Base-by-base conservation (phyloP, 2,888 invertebrate genomes). In the Peribatodes rhomboidaria region DNA sequence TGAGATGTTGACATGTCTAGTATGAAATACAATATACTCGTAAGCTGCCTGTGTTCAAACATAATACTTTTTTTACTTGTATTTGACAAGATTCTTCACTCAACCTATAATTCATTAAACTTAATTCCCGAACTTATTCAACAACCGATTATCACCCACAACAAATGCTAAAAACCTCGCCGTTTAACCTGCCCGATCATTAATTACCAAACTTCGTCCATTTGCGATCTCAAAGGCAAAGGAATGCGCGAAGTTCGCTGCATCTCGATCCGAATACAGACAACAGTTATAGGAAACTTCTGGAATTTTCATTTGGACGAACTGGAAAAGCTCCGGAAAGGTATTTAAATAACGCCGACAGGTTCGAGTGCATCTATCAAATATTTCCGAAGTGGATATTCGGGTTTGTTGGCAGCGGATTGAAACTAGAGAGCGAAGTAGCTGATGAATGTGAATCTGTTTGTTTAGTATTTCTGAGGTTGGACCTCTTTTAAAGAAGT, bases 151-250 rank as follows among this genome's bases (percentile, higher is more conserved):
- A 60, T 55, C 14, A 22, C 72, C 69, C 72, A 65, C 67, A 74
- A 77, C 74, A 74, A 81, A 76, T 50, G 64, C 49, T 73, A 67
- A 69, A 73, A 75, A 74, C 69, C 69, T 63, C 72, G 61, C 68
- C 62, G 58, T 58, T 70, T 76, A 74, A 79, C 79, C 77, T 76
- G 73, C 65, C 76, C 65, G 73, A 71, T 70, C 75, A 77, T 82
- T 83, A 84, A 86, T 85, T 81, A 82, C 77, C 62, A 65, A 70
- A 84, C 74, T 87, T 85, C 52, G 71, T 68, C 79, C 78, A 78
- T 82, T 81, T 74, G 75, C 75, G 76, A 78, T 77, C 61, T 60
- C 69, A 71, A 73, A 71, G 75, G 65, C 67, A 69, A 72, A 77
- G 78, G 79, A 78, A 82, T 81, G 72, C 72, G 54, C 72, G 62